Base-by-base conservation (phyloP, 2,113 vertebrate genomes). In the Typhlomys cinereus region DNA sequence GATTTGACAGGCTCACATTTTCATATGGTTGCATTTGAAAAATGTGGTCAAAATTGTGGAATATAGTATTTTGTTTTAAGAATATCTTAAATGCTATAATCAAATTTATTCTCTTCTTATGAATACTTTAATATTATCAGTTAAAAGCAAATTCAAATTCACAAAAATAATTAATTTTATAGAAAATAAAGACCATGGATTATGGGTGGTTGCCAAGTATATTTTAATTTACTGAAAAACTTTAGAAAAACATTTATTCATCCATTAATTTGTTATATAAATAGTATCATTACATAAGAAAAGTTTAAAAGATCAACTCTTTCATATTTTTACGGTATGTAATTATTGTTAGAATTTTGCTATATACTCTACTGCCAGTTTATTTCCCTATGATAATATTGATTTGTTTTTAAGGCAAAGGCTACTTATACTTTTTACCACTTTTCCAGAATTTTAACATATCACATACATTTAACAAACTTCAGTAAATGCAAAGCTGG, bases 111-210 rank as follows among this genome's bases (percentile, higher is more conserved):
- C 52, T 10, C 21, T 69, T 7, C 78, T 54, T 62, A 34, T 89
- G 78, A n/a, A 31, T 76, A 78, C 7, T 88, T 50, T 50, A 29
- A 6, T 73, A 61, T 48, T 74, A 10, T 75, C 36, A 85, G 13
- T 91, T 14, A 81, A 90, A 89, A 61, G 8, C 46, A 85, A 50
- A 6, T 64, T 89, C 15, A 91, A 78, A 61, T 78, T n/a, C 71
- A 62, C 46, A 67, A 84, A 66, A 85, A 59, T 54, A 44, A 70
- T 85, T 82, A 76, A 21, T 82, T 85, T n/a, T 50, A 34, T 3
- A 70, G 23, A 39, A 80, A 79, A 0, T 67, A 23, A 62, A 80
- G 4, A 11, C 48, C 7, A 48, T 41, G 44, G 27, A 67, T 69
- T 70, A 10, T 76, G 34, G 13, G 2, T 76, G 34, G 5, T 46